These are phyloP conservation scores for Drosophila obscura DNA, from an alignment of 1,140 invertebrate species.

Conservation along the genomic window DNA sequence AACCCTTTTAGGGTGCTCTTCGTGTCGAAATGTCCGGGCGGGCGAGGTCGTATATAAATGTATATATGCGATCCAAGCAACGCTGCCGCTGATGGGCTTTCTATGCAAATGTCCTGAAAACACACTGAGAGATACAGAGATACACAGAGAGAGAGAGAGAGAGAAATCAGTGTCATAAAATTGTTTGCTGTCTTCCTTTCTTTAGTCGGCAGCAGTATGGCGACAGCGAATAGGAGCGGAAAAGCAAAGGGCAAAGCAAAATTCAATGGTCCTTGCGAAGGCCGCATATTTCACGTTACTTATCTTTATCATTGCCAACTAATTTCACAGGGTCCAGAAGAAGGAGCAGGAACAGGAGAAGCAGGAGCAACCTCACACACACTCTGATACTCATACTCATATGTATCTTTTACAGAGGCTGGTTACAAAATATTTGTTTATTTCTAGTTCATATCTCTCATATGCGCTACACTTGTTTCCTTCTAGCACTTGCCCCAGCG, in stretches of 20 bases:
- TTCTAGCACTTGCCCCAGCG: neutral
- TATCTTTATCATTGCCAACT: constrained; percentile 83
- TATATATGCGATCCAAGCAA: constrained; percentile 37
- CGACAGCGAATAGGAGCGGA: constrained; percentile 63
- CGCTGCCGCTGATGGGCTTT: constrained; percentile 62
- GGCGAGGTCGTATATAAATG: constrained; percentile 12
- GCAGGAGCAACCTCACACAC: neutral
- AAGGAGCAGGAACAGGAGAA: constrained; percentile 5
- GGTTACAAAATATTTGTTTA: constrained; percentile 78
- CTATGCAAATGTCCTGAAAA: constrained; percentile 63
- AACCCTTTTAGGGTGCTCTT: constrained; percentile 15
- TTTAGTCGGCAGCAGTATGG: constrained; percentile 64
- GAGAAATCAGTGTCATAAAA: constrained; percentile 76
- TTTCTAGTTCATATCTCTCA: constrained; percentile 81
- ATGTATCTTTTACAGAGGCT: constrained; percentile 7
- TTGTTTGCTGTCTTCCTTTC: constrained; percentile 68
- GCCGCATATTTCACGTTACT: constrained; percentile 82
- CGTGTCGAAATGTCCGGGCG: constrained; percentile 15
- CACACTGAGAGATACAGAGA: constrained; percentile 13
- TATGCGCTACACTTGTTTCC: constrained; percentile 77
- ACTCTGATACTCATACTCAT: constrained; percentile 1
- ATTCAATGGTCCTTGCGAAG: constrained; percentile 77
- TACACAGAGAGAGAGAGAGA: neutral
- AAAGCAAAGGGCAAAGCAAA: constrained; percentile 30
- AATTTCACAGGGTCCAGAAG: constrained; percentile 64